phyloP scores from a whole-genome alignment of 2,888 invertebrate genomes.

The Abrostola tripartita region DNA sequence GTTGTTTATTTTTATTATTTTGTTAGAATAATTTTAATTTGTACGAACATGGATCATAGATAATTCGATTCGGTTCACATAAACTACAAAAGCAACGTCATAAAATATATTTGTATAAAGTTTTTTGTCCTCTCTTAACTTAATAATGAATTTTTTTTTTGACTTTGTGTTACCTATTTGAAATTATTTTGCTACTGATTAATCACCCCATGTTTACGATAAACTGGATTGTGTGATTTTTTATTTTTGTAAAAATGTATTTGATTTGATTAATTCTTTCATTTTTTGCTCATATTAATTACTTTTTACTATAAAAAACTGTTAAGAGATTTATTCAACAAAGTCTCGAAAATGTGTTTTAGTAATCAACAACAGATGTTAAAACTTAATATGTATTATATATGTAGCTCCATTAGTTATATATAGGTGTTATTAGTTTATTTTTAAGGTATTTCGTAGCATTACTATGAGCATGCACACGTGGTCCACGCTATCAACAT shows the following conservation, averaged over 20 bases:
- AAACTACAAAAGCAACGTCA: slow-evolving; percentile 1
- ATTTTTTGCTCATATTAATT: neutral
- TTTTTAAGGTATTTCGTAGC: too few relatives aligned
- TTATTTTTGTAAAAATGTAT: neutral
- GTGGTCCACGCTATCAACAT: slow-evolving; percentile 28
- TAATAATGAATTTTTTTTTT: neutral
- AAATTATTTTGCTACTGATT: too few relatives aligned
- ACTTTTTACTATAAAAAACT: neutral
- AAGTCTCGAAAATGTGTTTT: too few relatives aligned
- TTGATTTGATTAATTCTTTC: neutral
- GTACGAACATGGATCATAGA: slow-evolving; percentile 2
- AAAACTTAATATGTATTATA: too few relatives aligned
- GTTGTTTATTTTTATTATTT: neutral
- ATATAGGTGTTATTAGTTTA: too few relatives aligned
- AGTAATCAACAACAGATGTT: too few relatives aligned
- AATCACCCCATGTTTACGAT: neutral
- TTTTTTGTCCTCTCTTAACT: neutral
- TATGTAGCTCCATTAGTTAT: too few relatives aligned
- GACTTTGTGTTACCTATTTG: neutral
- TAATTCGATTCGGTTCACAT: slow-evolving; percentile 6
- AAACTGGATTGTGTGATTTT: neutral
- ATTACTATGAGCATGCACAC: slow-evolving; percentile 2
- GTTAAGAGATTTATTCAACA: too few relatives aligned
- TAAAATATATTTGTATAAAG: slow-evolving; percentile 20
- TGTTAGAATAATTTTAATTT: slow-evolving; percentile 1